Evolutionary conservation across 2,888 invertebrate genomes (phyloP), one percentile per base, ranked within the genome.

Genomic region (Uropetala carovei): DNA sequence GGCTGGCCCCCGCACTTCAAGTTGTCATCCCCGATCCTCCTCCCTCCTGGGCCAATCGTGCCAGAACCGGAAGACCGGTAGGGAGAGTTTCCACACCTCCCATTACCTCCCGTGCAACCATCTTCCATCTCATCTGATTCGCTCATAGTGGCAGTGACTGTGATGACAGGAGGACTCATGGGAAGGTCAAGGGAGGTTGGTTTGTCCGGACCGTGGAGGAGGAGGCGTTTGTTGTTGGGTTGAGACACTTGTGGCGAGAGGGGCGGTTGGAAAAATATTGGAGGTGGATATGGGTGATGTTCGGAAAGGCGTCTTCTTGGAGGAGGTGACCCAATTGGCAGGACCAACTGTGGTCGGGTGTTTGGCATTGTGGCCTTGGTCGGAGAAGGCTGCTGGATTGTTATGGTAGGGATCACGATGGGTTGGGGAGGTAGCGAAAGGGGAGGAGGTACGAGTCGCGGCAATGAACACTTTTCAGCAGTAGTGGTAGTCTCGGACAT

Each of bases 141-240:
- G 94, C 97, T 97, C 95, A 97, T 96, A 94, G 97, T 97, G 93
- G 97, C 97, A 0, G 97, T 97, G 58, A 98, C 96, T 16, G 97
- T 97, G 93, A 97, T 97, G 94, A 97, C 95, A 0, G 94, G 94
- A n/a, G 93, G 97, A 57, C 95, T 95, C 95, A 96, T 95, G 93
- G 97, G 96, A 94, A 97, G 95, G 94, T 96, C 96, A 93, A 96
- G 94, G 10, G 96, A 96, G 57, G 95, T 96, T 11, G 96, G 96
- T 94, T 96, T 97, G 95, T 96, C 97, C 94, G 96, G 96, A 95
- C 95, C 97, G 94, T 97, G 96, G 94, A 96, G 96, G 91, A 94
- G 94, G 7, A 93, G 93, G 92, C 93, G 94, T 93, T 94, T 94
- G 18, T 93, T 93, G 93, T 64, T 93, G 92, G 58, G 93, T 57